A percentile compares a stretch with the other conserved stretches of the same genome.
phyloP scores from a whole-genome alignment of 2,113 vertebrate species.

The Sinocyclocheilus rhinocerous region DNA sequence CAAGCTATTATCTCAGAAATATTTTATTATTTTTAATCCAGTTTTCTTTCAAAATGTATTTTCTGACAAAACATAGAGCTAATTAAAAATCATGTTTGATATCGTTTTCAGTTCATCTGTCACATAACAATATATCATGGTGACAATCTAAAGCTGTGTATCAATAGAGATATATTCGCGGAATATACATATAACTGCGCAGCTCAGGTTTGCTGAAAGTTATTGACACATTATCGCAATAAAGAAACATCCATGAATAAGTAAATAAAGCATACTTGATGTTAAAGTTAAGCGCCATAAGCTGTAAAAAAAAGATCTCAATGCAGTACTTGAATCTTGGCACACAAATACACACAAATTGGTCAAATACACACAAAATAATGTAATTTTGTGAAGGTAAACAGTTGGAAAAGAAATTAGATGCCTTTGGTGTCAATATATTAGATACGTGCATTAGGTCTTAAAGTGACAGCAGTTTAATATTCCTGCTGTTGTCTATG shows the following conservation, averaged over 20 bases:
- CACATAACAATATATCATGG: neutral
- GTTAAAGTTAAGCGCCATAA: neutral
- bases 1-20: neutral
- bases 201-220: neutral
- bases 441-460: neutral
- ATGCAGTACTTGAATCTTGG: no score
- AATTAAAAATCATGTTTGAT: neutral
- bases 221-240: neutral
- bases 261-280: neutral
- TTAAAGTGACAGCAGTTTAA: neutral
- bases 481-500: neutral
- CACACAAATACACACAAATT: no score
- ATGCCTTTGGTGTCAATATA: no score
- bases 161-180: neutral
- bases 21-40: neutral
- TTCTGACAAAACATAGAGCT: no score
- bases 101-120: neutral
- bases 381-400: neutral
- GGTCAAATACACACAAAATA: neutral
- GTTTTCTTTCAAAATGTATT: neutral
- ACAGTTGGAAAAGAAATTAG: neutral
- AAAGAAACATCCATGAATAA: no score
- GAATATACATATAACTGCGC: neutral
- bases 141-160: neutral
- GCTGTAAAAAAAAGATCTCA: no score